Evolutionary conservation across 2,888 invertebrate species (phyloP).

Genomic region (Hymenopus coronatus): DNA sequence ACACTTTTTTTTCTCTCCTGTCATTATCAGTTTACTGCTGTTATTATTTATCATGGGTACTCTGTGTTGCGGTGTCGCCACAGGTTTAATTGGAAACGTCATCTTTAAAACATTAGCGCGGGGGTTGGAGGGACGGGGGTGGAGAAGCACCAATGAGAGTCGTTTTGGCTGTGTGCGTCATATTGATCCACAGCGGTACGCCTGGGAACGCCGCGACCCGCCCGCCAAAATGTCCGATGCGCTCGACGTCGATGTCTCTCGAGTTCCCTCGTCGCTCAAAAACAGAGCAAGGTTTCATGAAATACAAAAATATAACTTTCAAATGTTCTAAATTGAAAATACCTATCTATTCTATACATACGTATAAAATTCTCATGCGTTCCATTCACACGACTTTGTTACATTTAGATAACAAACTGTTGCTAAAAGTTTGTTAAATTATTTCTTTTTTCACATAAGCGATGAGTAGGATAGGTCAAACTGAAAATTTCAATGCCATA

Average conservation of each 20-base stretch:
- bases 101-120: conserved; percentile 1
- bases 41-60: not conserved
- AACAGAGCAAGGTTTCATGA: not conserved
- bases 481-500: too few relatives aligned
- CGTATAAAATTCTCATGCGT: too few relatives aligned
- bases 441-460: too few relatives aligned
- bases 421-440: too few relatives aligned
- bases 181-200: not conserved
- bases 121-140: not conserved
- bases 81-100: conserved; percentile 4
- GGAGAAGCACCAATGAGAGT: conserved; percentile 7
- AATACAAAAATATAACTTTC: too few relatives aligned
- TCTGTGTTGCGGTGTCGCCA: not conserved
- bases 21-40: not conserved
- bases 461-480: too few relatives aligned
- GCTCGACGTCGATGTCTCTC: not conserved
- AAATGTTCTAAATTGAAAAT: too few relatives aligned
- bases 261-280: not conserved
- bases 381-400: too few relatives aligned
- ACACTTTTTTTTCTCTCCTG: not conserved
- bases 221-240: not conserved
- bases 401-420: too few relatives aligned
- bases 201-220: not conserved
- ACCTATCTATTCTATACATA: too few relatives aligned
- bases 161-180: not conserved